Percentiles rank a stretch among this genome's conserved stretches.
Evolutionary conservation across 2,888 invertebrate species (phyloP).

Genomic region (Pristionchus mayeri): DNA sequence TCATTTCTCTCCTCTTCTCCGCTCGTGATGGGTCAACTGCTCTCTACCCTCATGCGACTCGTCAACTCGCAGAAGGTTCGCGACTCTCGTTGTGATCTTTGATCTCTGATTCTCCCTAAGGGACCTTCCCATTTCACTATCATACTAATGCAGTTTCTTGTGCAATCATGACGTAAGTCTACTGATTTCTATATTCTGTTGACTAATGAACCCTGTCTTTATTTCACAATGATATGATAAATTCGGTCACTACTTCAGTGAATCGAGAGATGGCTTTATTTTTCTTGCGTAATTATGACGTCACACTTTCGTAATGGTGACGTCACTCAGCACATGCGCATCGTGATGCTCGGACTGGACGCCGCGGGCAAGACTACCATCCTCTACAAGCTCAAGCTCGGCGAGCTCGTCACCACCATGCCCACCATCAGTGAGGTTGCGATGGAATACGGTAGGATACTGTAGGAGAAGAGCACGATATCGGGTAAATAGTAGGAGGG

Average conservation of each 20-base stretch:
- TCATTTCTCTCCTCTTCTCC: neutral
- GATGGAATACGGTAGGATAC: no score
- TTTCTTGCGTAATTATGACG: no score
- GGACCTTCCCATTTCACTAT: no score
- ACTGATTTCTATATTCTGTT: no score
- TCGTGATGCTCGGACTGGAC: constrained; percentile 48
- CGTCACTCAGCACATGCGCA: constrained; percentile 2
- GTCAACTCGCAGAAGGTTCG: neutral
- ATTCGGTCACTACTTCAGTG: no score
- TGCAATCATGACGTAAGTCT: no score
- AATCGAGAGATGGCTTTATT: no score
- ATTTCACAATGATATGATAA: no score
- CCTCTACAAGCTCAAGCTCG: constrained; percentile 49
- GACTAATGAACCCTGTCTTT: no score
- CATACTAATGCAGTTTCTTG: no score
- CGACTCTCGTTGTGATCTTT: no score
- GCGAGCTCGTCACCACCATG: constrained; percentile 50
- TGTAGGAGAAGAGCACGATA: neutral
- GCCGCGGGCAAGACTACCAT: constrained; percentile 48
- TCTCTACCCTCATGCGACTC: neutral
- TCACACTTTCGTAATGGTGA: neutral
- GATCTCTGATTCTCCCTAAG: no score
- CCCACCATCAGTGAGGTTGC: constrained; percentile 48
- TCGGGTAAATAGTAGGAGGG: neutral
- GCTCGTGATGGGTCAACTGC: neutral